Evolutionary conservation across 2,797 vertebrate genomes (phyloP).

Genomic region (Sus cebifrons): DNA sequence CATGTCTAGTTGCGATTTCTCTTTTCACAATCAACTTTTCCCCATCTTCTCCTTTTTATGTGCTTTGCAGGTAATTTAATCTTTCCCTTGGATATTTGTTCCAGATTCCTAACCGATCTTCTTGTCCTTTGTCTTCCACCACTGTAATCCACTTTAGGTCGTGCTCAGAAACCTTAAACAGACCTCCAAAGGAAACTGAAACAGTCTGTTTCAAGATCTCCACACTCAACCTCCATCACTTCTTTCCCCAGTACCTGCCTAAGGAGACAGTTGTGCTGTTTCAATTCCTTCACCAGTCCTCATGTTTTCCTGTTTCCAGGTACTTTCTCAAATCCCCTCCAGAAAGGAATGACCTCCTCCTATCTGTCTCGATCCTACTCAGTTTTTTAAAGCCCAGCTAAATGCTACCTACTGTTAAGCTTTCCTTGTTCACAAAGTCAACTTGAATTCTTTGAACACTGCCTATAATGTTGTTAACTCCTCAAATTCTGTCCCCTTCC

Average conservation of each 20-base stretch:
- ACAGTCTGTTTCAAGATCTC: not conserved
- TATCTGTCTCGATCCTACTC: conserved; percentile 4
- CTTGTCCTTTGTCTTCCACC: not conserved
- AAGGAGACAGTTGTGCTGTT: not conserved
- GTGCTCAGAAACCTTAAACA: conserved; percentile 52
- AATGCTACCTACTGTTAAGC: conserved; percentile 2
- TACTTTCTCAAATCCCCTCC: not conserved
- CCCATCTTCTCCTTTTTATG: conserved; percentile 3
- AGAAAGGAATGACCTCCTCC: not conserved
- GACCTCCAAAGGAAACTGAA: not conserved
- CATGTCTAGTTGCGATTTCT: not conserved
- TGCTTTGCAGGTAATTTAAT: conserved; percentile 38
- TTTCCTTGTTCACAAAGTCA: conserved; percentile 55
- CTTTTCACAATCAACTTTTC: not conserved
- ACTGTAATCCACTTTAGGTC: not conserved
- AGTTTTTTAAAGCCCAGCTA: conserved; percentile 3
- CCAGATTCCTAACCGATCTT: conserved; percentile 58
- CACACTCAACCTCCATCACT: not conserved
- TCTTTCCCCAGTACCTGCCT: not conserved
- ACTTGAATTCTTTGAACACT: conserved; percentile 15
- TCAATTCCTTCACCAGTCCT: not conserved
- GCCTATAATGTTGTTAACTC: not conserved
- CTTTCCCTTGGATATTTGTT: conserved; percentile 15
- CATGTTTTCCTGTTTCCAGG: not conserved
- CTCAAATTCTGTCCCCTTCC: not conserved